Evolutionary conservation across 2,113 vertebrate species (phyloP).

Genomic region (Tamias sibiricus): DNA sequence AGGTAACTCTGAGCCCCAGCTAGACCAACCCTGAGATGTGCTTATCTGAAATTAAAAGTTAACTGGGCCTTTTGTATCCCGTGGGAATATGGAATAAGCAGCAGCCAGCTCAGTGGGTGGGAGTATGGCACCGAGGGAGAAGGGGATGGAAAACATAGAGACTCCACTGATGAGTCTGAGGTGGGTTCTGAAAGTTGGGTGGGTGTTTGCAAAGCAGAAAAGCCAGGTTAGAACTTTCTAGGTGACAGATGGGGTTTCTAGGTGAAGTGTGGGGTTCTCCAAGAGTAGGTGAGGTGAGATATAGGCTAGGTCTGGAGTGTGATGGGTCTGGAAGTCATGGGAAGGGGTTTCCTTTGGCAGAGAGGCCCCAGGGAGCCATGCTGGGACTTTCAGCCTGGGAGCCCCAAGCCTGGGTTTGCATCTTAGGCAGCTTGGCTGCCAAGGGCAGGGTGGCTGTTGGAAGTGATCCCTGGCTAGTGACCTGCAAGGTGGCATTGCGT

Average conservation of each 20-base stretch:
- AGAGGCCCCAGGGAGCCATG: neutral
- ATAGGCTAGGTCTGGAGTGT: neutral
- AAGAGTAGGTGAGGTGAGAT: neutral
- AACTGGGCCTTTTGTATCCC: neutral
- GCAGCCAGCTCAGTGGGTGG: neutral
- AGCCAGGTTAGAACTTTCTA: neutral
- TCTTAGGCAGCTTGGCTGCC: neutral
- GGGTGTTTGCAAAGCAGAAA: neutral
- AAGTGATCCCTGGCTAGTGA: neutral
- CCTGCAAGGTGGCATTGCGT: accelerated
- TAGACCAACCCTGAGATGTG: neutral
- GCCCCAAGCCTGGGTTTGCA: neutral
- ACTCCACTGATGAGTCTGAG: neutral
- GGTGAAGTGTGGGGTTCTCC: neutral
- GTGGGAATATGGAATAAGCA: neutral
- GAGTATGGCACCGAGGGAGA: accelerated
- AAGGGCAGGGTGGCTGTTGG: neutral
- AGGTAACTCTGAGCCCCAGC: neutral
- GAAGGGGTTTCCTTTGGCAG: neutral
- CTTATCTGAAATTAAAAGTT: neutral
- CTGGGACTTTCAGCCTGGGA: neutral
- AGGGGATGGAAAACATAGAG: neutral
- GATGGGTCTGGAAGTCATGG: neutral
- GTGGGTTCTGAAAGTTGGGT: neutral
- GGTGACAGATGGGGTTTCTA: neutral